Evolutionary conservation across 2,888 invertebrate genomes (phyloP), one percentile per base, ranked within the genome.

Genomic region (Leptinotarsa haldemani): DNA sequence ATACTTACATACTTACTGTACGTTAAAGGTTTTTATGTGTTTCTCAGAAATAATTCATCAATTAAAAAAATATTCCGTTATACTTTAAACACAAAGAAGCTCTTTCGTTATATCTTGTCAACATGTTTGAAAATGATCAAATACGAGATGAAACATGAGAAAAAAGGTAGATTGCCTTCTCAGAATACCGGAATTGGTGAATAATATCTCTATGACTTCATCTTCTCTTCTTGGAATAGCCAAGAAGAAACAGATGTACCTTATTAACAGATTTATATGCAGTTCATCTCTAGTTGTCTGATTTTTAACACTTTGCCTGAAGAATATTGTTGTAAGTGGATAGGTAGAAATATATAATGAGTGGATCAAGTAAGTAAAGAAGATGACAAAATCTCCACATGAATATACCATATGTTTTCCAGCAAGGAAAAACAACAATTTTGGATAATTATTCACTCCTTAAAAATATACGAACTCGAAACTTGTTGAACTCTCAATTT

Each of bases 191-290:
- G 46, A 40, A 22, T 68, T 67, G 22, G 56, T 68, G 52, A 68
- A 68, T 58, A 68, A 68, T 40, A 56, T 52, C 56, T 46, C 56
- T 68, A 56, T 68, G 68, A 68, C 56, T 56, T 56, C 58, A 68
- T 58, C 68, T 46, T n/a, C 48, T 40, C 18, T 68, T 68, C 68
- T 56, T 22, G 22, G 68, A 67, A 68, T 68, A 58, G 56, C 56
- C 68, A 68, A 56, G 56, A 22, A 18, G 56, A 46, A 56, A 15
- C 68, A 68, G 53, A 56, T 68, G 68, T 40, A 56, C 68, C 68
- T 68, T 68, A 56, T 58, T 68, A 58, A 56, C 48, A 56, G 22
- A 46, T 68, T 56, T 66, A 65, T 65, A 46, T 18, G 20, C 20
- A 15, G 40, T 25, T 12, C 15, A 67, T 20, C 30, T 16, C n/a